Base-by-base conservation (phyloP, 2,797 vertebrate genomes). In the Hephaestus fuliginosus region DNA sequence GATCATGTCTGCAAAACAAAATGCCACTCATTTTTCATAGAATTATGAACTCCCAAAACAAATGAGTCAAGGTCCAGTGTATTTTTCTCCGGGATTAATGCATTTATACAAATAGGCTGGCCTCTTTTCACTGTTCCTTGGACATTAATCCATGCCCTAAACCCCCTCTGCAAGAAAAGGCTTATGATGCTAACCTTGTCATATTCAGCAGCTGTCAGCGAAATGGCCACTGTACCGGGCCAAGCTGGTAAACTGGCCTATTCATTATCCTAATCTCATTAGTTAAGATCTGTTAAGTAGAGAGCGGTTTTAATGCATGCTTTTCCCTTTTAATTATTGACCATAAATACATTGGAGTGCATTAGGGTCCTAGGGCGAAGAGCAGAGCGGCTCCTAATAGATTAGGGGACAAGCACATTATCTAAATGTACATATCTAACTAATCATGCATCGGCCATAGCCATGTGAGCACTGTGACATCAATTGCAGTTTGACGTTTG, bases 231-330 rank as follows among this genome's bases (percentile, higher is more conserved):
- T 92, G 91, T 90, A 89, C 88, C 11, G 83, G 84, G 87, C 87
- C 91, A 90, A 89, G 77, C 88, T 75, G 84, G 86, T 92, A 93
- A 94, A 95, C 94, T 94, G 94, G 92, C 89, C 94, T 94, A 96
- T 96, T 96, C 95, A 96, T 96, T 96, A 95, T 92, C 80, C 93
- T 96, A 96, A 96, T 96, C 95, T 95, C 92, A 95, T 96, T 96
- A 96, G 95, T 94, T 95, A 94, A 96, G 95, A 96, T 95, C 95
- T 96, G 95, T 95, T 96, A 96, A 96, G 96, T 95, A 96, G 94
- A 93, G 94, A 94, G 88, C 53, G 87, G 93, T 95, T 96, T 95
- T 95, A 96, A 95, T 96, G 95, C 95, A 94, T 92, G 95, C 95
- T 95, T 96, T 95, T 94, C 93, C 92, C 92, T 95, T 96, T 96